Base-by-base conservation (phyloP, 2,113 vertebrate species). In the Lophius piscatorius region DNA sequence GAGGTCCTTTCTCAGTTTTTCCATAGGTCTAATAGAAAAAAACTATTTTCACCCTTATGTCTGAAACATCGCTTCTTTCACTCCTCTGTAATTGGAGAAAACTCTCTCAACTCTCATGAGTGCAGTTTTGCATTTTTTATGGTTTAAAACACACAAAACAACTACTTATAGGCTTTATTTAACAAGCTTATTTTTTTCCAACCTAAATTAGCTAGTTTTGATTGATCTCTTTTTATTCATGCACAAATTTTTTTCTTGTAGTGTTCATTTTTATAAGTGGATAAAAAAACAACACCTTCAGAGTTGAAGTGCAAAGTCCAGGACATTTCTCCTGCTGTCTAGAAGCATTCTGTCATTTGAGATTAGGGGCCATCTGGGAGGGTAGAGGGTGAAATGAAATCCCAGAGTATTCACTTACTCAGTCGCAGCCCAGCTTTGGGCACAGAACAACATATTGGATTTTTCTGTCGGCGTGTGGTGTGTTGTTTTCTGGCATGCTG, bases 311-410 rank as follows among this genome's bases (percentile, higher is more conserved):
- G 20, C 5, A 7, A 1, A 7, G 10, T 68, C 17, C 2, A 9
- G 20, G 46, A 17, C 21, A 64, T 80, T 61, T 70, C 36, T 49
- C 16, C 0, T 0, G 29, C 35, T 66, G 55, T 50, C 63, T 47
- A 22, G 26, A 54, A 56, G 52, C 20, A 26, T 18, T 40, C 56
- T 79, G 80, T 78, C 78, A 87, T 74, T 71, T 80, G 57, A 82
- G 74, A 87, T 74, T 71, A 71, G 23, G 24, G 23, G 44, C 62
- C 75, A 83, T 78, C 73, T 80, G 74, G 71, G 65, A 69, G 67
- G 68, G 36, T 22, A 39, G 50, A 56, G 49, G 63, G 34, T 65
- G 74, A 78, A 65, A 77, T 73, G 57, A 81, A 81, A 83, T 83
- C 75, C 50, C 45, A 17, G 52, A 16, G 10, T 41, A 58, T 79